Evolutionary conservation across 2,113 vertebrate species (phyloP), one percentile per base, ranked within the genome.

Genomic region (Petromus typicus): DNA sequence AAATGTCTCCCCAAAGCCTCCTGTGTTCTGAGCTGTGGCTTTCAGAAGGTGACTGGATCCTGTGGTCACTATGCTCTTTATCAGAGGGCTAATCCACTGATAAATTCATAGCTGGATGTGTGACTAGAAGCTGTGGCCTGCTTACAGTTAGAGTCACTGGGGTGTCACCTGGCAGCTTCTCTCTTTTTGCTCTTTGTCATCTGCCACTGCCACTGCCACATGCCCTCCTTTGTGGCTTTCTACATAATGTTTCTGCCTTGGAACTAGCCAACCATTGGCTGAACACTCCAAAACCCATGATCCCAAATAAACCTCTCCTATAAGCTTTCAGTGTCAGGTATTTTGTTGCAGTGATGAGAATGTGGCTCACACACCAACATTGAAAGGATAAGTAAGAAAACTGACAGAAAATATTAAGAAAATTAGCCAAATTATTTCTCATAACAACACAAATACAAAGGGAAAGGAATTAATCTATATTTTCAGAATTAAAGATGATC

Each of bases 341-440:
- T 78, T 78, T 78, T 78, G 30, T 34, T 34, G 45, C 17, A 32
- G 17, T 34, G 48, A 51, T 78, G 27, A 51, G 30, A 78, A 48
- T 5, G 32, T 51, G 30, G 51, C 75, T 78, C 51, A 78, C 8
- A 18, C 32, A 30, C 17, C 27, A 96, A 82, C 75, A 97, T 40
- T 48, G 92, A 37, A 97, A 97, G 81, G 34, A 25, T 48, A 94
- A 66, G 32, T 34, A 80, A 93, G 54, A 89, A 93, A 90, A 57
- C 1, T 87, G 64, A n/a, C n/a, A 89, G 27, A 40, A 56, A 67
- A 34, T 93, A 37, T 81, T 86, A 90, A 79, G 80, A 86, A 91
- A 95, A 37, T 89, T 86, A 89, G 54, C 22, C 37, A 54, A 89
- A 86, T 73, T 48, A 94, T 57, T 67, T 93, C 48, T 57, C 76